Percentiles rank a stretch among this genome's conserved stretches.
Conservation (phyloP, 1,140 invertebrate genomes). For the Aradophagus sp. region DNA sequence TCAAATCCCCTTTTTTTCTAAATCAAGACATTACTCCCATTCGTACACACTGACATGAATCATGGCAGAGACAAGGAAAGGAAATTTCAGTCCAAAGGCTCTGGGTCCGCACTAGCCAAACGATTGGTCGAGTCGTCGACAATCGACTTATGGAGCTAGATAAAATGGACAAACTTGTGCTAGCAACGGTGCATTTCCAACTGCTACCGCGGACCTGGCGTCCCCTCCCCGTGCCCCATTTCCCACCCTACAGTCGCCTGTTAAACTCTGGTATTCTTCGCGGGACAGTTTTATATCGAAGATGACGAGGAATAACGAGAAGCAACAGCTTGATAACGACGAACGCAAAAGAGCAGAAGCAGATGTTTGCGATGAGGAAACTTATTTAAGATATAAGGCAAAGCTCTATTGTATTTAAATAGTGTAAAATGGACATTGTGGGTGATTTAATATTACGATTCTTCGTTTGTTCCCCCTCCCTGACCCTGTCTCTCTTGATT, state of each 20-base stretch:
- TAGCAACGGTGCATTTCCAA: constrained; percentile 18
- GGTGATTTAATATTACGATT: constrained; percentile 61
- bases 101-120: no score
- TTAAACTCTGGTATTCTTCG: constrained; percentile 70
- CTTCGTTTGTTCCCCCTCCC: constrained; percentile 29
- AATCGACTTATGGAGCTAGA: no score
- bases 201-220: constrained; percentile 61
- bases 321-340: constrained; percentile 14
- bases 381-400: constrained; percentile 75
- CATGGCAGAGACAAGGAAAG: no score
- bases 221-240: no score
- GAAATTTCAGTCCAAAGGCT: no score
- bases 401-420: constrained; percentile 76
- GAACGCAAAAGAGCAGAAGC: constrained; percentile 43
- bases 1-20: constrained; percentile 6
- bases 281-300: constrained; percentile 70
- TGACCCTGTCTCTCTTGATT: no score
- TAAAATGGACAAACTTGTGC: constrained; percentile 6
- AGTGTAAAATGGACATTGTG: constrained; percentile 75
- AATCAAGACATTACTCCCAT: constrained; percentile 3
- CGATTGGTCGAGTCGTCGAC: no score
- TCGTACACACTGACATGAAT: background rate
- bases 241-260: constrained; percentile 67
- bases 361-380: constrained; percentile 60
- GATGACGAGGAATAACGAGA: constrained; percentile 26